Evolutionary conservation across 2,797 vertebrate genomes (phyloP).

Genomic region (Karalla daura): DNA sequence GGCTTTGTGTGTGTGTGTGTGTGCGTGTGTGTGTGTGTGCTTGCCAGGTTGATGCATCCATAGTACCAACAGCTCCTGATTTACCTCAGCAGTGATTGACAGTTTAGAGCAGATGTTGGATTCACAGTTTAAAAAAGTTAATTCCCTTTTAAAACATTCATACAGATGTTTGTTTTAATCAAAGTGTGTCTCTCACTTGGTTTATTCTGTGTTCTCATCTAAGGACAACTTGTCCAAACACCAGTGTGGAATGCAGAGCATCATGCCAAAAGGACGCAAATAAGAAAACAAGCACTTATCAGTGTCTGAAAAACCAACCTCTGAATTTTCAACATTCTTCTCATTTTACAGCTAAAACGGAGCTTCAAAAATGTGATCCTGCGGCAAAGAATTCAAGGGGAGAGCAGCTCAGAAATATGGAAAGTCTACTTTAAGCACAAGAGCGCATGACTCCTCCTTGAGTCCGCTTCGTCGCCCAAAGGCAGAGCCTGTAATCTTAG

Average conservation of each 20-base stretch:
- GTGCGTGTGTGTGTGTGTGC: too few relatives aligned
- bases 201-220: slow-evolving; percentile 18
- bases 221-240: slow-evolving; percentile 50
- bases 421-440: slow-evolving; percentile 55
- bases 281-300: slow-evolving; percentile 78
- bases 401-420: slow-evolving; percentile 58
- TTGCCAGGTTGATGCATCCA: not conserved
- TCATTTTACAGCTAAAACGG: slow-evolving; percentile 75
- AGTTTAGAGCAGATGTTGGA: not conserved
- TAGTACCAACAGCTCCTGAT: not conserved
- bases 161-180: not conserved
- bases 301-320: slow-evolving; percentile 72
- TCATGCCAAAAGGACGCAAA: slow-evolving; percentile 64
- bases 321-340: slow-evolving; percentile 79
- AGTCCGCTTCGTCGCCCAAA: slow-evolving; percentile 26
- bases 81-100: not conserved
- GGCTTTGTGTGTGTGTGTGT: too few relatives aligned
- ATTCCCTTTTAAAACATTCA: not conserved
- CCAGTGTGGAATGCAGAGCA: slow-evolving; percentile 62
- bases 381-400: slow-evolving; percentile 69
- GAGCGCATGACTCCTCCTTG: slow-evolving; percentile 38
- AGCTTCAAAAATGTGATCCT: slow-evolving; percentile 69
- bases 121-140: not conserved
- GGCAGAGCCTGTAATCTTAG: slow-evolving; percentile 70
- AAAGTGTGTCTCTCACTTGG: not conserved